phyloP scores from a whole-genome alignment of 2,888 invertebrate genomes.

The Chymomyza caudatula region DNA sequence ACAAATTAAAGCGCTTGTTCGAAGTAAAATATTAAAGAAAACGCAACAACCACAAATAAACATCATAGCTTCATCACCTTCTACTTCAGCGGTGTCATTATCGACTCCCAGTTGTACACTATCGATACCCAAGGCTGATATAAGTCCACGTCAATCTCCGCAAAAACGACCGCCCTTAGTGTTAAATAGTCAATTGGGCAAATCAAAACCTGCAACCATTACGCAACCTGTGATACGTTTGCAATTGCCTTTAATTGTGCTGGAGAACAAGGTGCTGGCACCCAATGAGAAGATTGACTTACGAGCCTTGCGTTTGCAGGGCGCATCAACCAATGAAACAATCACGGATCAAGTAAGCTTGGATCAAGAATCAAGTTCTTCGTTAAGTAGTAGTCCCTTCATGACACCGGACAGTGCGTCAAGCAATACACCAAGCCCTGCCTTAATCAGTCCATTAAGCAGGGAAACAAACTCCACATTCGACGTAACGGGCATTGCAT shows the following conservation, averaged over 20 bases:
- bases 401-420: too few relatives aligned
- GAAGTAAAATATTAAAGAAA: constrained; percentile 54
- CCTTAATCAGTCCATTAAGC: too few relatives aligned
- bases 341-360: constrained; percentile 17
- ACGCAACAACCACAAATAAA: constrained; percentile 4
- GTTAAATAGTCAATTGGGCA: constrained; percentile 53
- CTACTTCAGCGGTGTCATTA: background rate
- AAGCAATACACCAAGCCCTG: too few relatives aligned
- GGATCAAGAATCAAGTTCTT: constrained; percentile 7
- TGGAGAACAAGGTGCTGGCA: constrained; percentile 74
- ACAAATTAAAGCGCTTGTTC: constrained; percentile 47
- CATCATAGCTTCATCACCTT: background rate
- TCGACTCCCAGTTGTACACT: constrained; percentile 8
- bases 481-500: too few relatives aligned
- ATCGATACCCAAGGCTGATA: constrained; percentile 45
- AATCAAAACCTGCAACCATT: constrained; percentile 18
- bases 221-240: background rate
- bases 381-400: too few relatives aligned
- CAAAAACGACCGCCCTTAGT: constrained; percentile 37
- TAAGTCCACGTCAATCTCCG: constrained; percentile 15
- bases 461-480: too few relatives aligned
- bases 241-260: constrained; percentile 58
- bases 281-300: constrained; percentile 75
- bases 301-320: constrained; percentile 49
- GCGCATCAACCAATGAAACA: background rate